Conservation (phyloP, 2,113 vertebrate species). For the Ranitomeya variabilis region DNA sequence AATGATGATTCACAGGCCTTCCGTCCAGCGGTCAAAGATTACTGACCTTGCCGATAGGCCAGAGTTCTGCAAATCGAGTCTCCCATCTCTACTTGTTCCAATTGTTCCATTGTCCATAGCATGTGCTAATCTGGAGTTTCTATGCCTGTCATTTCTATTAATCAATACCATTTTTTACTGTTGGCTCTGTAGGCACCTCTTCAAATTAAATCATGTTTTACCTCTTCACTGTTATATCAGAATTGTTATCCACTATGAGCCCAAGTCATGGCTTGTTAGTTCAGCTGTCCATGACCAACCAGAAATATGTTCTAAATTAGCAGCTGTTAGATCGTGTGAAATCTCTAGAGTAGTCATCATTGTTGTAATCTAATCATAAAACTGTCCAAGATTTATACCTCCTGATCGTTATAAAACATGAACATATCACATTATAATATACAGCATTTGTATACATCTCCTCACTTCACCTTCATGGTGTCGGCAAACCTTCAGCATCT, state of each 20-base stretch:
- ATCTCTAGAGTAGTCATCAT: background rate
- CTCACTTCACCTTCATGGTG: background rate
- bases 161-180: background rate
- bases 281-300: slow-evolving; percentile 25
- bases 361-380: background rate
- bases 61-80: no score
- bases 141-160: background rate
- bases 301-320: slow-evolving; percentile 25
- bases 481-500: background rate
- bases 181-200: background rate
- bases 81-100: no score
- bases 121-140: background rate
- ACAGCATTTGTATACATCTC: background rate
- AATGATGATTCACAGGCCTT: no score
- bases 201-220: background rate
- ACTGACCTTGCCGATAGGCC: no score
- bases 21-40: no score
- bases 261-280: background rate
- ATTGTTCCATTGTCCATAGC: background rate
- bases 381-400: background rate
- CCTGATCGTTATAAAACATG: background rate
- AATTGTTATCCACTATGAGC: background rate
- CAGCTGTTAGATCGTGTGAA: background rate
- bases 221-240: background rate
- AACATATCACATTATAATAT: background rate